phyloP scores from a whole-genome alignment of 1,140 invertebrate genomes.

The Drosophila ironensis region DNA sequence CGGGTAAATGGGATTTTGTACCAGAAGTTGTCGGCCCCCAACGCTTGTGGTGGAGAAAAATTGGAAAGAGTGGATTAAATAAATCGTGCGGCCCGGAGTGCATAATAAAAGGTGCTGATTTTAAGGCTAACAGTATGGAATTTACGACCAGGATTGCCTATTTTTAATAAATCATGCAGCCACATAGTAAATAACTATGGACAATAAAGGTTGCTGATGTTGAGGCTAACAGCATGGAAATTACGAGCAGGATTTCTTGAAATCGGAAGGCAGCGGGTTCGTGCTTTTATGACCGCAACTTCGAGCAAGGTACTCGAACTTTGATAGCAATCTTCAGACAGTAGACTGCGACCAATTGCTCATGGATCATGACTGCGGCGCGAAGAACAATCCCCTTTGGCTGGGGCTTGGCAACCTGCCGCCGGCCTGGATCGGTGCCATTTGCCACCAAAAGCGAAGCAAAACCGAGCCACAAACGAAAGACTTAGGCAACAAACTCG shows the following conservation, averaged over 20 bases:
- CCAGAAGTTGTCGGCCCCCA: constrained; percentile 17
- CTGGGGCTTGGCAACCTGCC: constrained; percentile 35
- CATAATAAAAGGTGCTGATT: no score
- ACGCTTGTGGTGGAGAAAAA: background rate
- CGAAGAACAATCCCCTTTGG: constrained; percentile 42
- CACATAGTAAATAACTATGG: background rate
- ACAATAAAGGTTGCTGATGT: no score
- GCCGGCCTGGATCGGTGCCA: no score
- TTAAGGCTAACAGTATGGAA: no score
- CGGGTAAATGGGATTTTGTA: constrained; percentile 30
- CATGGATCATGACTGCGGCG: constrained; percentile 15
- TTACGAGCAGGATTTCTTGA: no score
- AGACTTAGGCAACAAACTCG: constrained; percentile 47
- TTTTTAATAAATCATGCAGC: background rate
- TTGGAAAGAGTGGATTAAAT: background rate
- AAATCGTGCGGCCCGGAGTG: no score
- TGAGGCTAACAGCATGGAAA: no score
- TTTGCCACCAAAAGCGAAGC: no score
- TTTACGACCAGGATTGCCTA: no score
- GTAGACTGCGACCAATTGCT: constrained; percentile 2
- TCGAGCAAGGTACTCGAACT: constrained; percentile 2
- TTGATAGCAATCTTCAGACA: constrained; percentile 13
- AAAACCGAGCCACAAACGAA: constrained; percentile 22
- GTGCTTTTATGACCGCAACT: no score
- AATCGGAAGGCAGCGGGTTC: no score